These are phyloP conservation scores for Chrysochloris asiatica DNA, from an alignment of 2,113 vertebrate genomes.

Conservation along the genomic window DNA sequence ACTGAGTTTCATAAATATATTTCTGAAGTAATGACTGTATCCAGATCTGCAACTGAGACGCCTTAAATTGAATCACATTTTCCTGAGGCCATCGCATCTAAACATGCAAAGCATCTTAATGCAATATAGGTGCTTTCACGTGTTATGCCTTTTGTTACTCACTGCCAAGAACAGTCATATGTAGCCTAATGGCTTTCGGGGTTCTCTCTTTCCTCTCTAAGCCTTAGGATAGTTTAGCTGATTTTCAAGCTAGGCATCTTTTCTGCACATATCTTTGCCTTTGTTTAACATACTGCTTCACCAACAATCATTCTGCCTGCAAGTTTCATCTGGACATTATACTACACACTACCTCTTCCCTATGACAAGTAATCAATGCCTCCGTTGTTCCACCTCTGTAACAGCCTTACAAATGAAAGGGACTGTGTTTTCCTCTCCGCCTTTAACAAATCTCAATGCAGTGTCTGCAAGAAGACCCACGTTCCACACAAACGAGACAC, in stretches of 20 bases:
- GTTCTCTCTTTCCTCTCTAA: neutral
- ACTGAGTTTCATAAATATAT: slow-evolving; percentile 68
- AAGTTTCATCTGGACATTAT: slow-evolving; percentile 17
- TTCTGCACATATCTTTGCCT: neutral
- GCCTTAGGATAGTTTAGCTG: neutral
- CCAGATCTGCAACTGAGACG: slow-evolving; percentile 54
- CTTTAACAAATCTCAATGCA: neutral
- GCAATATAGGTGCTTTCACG: slow-evolving; percentile 51
- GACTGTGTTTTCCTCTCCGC: neutral
- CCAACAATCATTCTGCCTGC: neutral
- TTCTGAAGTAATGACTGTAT: slow-evolving; percentile 67
- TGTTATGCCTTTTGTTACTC: slow-evolving; percentile 49
- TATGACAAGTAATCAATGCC: slow-evolving; percentile 55
- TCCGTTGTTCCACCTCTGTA: slow-evolving; percentile 39
- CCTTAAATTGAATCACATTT: slow-evolving; percentile 63
- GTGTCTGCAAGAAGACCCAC: neutral
- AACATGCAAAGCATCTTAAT: slow-evolving; percentile 58
- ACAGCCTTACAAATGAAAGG: slow-evolving; percentile 22
- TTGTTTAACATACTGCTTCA: neutral
- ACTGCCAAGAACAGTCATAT: slow-evolving; percentile 2
- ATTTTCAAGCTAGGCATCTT: neutral
- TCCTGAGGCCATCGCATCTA: slow-evolving; percentile 46
- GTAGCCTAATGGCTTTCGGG: neutral
- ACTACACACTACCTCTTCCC: neutral
- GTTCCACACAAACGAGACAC: neutral